phyloP scores from a whole-genome alignment of 1,140 invertebrate genomes.

The Macrobrachium nipponense region DNA sequence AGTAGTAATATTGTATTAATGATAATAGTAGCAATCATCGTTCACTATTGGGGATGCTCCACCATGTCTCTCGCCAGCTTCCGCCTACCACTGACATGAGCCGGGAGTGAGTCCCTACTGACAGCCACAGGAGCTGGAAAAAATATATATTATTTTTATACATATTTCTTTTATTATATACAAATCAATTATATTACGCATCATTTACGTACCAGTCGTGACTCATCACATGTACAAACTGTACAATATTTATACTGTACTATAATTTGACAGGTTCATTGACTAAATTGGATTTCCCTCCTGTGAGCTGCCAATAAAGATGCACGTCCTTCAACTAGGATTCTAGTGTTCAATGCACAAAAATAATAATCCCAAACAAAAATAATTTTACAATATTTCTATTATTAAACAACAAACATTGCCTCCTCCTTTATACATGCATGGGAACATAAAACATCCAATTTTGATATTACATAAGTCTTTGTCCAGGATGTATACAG shows the following conservation, averaged over 20 bases:
- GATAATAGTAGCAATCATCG: slow-evolving; percentile 52
- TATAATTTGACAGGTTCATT: background rate
- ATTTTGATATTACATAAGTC: slow-evolving; percentile 59
- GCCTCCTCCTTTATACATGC: slow-evolving; percentile 59
- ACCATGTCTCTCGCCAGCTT: slow-evolving; percentile 54
- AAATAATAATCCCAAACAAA: slow-evolving; percentile 62
- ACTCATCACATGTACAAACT: slow-evolving; percentile 12
- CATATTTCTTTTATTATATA: slow-evolving; percentile 1
- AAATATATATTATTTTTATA: slow-evolving; percentile 16
- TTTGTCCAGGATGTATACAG: slow-evolving; percentile 50
- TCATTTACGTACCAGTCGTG: too few species aligned
- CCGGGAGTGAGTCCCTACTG: slow-evolving; percentile 36
- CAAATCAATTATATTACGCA: too few species aligned
- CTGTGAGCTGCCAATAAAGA: slow-evolving; percentile 27
- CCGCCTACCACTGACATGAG: slow-evolving; percentile 51
- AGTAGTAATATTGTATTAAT: slow-evolving; percentile 51
- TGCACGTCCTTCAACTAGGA: slow-evolving; percentile 43
- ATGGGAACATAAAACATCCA: slow-evolving; percentile 57
- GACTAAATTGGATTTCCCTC: slow-evolving; percentile 30
- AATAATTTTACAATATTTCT: slow-evolving; percentile 61
- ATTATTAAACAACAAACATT: slow-evolving; percentile 61
- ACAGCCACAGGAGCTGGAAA: slow-evolving; percentile 26
- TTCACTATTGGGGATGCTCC: slow-evolving; percentile 53
- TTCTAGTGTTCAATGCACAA: slow-evolving; percentile 59
- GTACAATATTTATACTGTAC: slow-evolving; percentile 5